Evolutionary conservation across 2,113 vertebrate genomes (phyloP).

Genomic region (Dicrurus megarhynchus): DNA sequence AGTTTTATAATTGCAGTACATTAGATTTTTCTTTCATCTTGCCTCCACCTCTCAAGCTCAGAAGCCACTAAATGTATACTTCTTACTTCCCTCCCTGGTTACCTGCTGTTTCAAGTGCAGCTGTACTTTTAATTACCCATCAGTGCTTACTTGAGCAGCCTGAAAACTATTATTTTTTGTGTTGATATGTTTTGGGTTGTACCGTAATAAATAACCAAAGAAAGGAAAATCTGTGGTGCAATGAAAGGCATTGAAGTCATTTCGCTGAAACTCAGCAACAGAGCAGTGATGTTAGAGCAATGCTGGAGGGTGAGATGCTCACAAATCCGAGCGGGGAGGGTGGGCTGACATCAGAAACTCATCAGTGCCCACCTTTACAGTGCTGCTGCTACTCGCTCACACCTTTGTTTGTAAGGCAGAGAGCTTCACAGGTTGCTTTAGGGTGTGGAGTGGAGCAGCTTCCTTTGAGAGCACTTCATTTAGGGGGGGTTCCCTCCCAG

Average conservation of each 20-base stretch:
- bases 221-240: not conserved
- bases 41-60: not conserved
- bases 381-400: not conserved
- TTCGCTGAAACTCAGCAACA: not conserved
- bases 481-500: not conserved
- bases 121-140: not conserved
- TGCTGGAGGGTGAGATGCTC: not conserved
- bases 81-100: not conserved
- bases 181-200: not conserved
- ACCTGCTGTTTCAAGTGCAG: not conserved
- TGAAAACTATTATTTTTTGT: not conserved
- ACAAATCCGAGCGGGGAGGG: accelerated
- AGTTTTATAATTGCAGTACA: not conserved
- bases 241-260: accelerated
- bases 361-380: accelerated
- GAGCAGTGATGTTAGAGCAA: accelerated
- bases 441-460: accelerated
- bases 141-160: not conserved
- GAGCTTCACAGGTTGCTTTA: not conserved
- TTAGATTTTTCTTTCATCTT: not conserved
- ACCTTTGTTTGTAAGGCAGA: accelerated
- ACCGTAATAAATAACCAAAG: not conserved
- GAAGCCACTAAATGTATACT: not conserved
- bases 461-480: not conserved
- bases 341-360: not conserved